These are phyloP conservation scores for Catharus minimus DNA, from an alignment of 2,113 vertebrate genomes.

Conservation along the genomic window DNA sequence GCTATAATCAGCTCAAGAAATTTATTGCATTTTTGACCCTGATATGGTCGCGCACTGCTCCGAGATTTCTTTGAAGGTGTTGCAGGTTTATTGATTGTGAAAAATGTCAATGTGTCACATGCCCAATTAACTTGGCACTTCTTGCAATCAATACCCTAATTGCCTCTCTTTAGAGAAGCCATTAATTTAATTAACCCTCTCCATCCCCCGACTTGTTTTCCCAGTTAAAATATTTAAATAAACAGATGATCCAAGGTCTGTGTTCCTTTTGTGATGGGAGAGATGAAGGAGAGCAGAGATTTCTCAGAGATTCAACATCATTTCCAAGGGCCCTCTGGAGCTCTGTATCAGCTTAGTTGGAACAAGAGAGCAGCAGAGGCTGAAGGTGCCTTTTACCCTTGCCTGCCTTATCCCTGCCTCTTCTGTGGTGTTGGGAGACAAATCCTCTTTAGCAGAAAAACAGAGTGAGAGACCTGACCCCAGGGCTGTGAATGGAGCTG, in stretches of 20 bases:
- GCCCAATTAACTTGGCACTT: slow-evolving; percentile 64
- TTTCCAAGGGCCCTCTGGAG: neutral
- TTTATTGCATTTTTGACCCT: slow-evolving; percentile 60
- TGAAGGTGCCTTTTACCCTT: neutral
- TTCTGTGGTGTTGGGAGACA: neutral
- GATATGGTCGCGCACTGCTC: neutral
- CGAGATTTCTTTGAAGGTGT: slow-evolving; percentile 53
- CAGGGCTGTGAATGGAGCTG: neutral
- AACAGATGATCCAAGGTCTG: neutral
- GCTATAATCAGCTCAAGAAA: slow-evolving; percentile 60
- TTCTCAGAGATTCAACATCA: neutral
- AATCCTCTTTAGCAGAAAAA: neutral
- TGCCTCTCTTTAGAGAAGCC: slow-evolving; percentile 60
- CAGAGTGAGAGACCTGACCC: neutral
- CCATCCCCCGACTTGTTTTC: neutral
- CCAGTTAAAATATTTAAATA: slow-evolving; percentile 31
- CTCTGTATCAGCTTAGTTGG: neutral
- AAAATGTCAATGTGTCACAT: slow-evolving; percentile 69
- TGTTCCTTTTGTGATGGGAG: neutral
- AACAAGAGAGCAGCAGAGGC: neutral
- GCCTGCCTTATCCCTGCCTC: neutral
- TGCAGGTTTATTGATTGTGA: slow-evolving; percentile 61
- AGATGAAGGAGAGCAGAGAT: neutral
- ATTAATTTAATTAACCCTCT: slow-evolving; percentile 69
- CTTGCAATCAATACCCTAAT: slow-evolving; percentile 70